Base-by-base conservation (phyloP, 2,113 vertebrate genomes). In the Egretta garzetta region DNA sequence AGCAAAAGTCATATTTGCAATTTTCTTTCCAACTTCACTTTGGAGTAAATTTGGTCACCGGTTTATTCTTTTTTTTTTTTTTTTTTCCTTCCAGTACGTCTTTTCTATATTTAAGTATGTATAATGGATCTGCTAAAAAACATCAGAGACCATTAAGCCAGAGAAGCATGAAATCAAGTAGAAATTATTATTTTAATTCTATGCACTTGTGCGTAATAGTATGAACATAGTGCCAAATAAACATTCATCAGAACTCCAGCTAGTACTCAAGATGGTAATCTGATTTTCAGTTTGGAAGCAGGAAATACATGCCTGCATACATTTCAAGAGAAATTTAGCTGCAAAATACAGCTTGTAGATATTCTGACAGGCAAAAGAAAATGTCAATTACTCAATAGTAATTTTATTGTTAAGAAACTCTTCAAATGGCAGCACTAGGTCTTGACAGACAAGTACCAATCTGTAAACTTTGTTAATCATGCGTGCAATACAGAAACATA, bases 181-280 rank as follows among this genome's bases (percentile, higher is more conserved):
- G 96, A 97, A 97, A 97, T 96, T 97, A 98, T 98, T 98, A 97
- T 98, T 98, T 98, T 98, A 98, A 98, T 97, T 98, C 97, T 85
- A 96, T 89, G 97, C 96, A 37, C 88, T 98, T 98, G 97, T 96
- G 97, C 96, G 81, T 90, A 98, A 86, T 96, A 74, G 88, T 93
- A 96, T 88, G 95, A 97, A 94, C 86, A 77, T 15, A 64, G 67
- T 97, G 97, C 95, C 97, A 98, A 98, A 97, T 97, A 98, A 97
- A 95, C 97, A 96, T 98, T 96, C 96, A 90, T 98, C 89, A 96
- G 92, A 76, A 76, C 94, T 80, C 85, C 91, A 96, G 96, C 89
- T 92, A 66, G 86, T 39, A 72, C 89, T 96, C 88, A 45, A 88
- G 92, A 80, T 86, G 81, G 55, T 90, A 94, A 98, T 96, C 93